Conservation (phyloP, 1,140 invertebrate genomes). For the Pentalonia nigronervosa region DNA sequence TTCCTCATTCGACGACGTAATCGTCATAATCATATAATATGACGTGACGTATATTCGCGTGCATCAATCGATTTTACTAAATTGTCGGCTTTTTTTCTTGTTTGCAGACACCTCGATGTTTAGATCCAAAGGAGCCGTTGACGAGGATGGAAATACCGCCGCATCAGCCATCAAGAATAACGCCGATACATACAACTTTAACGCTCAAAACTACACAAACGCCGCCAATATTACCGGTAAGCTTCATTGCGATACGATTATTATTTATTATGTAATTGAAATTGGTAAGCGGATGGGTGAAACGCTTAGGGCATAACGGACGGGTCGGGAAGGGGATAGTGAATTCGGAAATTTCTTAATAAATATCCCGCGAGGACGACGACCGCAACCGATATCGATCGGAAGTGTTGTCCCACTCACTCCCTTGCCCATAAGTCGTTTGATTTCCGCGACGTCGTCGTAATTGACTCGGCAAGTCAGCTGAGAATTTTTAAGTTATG, state of each 20-base stretch:
- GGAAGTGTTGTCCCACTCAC: neutral
- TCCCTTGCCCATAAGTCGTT: neutral
- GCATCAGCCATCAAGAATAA: neutral
- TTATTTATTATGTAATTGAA: neutral
- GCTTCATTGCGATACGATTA: neutral
- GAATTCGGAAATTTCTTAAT: neutral
- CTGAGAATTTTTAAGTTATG: neutral
- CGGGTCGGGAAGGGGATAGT: no score
- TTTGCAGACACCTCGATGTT: neutral
- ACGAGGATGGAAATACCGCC: neutral
- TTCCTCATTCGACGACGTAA: neutral
- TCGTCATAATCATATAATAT: neutral
- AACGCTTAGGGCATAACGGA: neutral
- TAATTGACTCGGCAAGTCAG: neutral
- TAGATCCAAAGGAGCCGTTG: neutral
- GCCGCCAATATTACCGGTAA: conserved; percentile 38
- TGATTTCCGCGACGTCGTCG: conserved; percentile 10
- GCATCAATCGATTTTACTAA: neutral
- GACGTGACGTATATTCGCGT: neutral
- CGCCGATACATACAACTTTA: neutral
- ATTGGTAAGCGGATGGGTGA: neutral
- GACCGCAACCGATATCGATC: neutral
- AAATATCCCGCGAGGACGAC: neutral
- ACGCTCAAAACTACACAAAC: conserved; percentile 1
- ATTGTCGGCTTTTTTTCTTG: neutral